Conservation (phyloP, 2,113 vertebrate species). For the Dissostichus mawsoni region DNA sequence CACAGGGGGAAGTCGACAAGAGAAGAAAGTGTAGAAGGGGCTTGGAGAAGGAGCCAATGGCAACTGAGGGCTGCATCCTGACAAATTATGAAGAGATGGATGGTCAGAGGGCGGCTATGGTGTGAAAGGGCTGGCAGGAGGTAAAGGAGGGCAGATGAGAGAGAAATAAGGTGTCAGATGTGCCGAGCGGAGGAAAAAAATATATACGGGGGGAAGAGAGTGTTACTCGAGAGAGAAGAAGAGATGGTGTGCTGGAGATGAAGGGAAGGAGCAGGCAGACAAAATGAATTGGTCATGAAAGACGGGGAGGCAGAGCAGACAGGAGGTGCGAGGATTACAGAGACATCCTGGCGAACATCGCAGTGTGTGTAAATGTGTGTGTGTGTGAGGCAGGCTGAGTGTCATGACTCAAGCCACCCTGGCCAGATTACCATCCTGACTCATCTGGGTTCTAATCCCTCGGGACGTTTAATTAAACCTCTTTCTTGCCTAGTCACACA, state of each 20-base stretch:
- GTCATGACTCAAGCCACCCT: slow-evolving; percentile 73
- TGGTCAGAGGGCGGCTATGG: slow-evolving; percentile 48
- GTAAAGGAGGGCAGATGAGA: slow-evolving; percentile 37
- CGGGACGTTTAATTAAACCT: slow-evolving; percentile 83
- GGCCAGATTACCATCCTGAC: slow-evolving; percentile 80
- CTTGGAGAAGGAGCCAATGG: slow-evolving; percentile 43
- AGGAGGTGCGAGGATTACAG: slow-evolving; percentile 74
- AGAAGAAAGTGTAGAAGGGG: slow-evolving; percentile 46
- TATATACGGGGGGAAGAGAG: slow-evolving; percentile 2
- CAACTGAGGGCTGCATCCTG: slow-evolving; percentile 44
- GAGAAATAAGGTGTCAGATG: slow-evolving; percentile 54
- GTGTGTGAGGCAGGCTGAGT: slow-evolving; percentile 48
- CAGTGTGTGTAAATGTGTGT: slow-evolving; percentile 26
- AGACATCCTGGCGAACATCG: slow-evolving; percentile 58
- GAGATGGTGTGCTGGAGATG: slow-evolving; percentile 36
- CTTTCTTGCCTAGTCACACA: slow-evolving; percentile 58
- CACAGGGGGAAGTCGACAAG: slow-evolving; percentile 45
- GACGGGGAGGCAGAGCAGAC: slow-evolving; percentile 58
- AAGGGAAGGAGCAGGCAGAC: slow-evolving; percentile 36
- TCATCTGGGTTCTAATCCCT: slow-evolving; percentile 79
- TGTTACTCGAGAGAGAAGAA: slow-evolving; percentile 20
- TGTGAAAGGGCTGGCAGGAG: slow-evolving; percentile 53
- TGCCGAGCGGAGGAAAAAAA: slow-evolving; percentile 27
- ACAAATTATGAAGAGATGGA: slow-evolving; percentile 64
- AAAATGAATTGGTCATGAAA: slow-evolving; percentile 67